phyloP scores from a whole-genome alignment of 2,113 vertebrate genomes.

The Gallinago undulata region DNA sequence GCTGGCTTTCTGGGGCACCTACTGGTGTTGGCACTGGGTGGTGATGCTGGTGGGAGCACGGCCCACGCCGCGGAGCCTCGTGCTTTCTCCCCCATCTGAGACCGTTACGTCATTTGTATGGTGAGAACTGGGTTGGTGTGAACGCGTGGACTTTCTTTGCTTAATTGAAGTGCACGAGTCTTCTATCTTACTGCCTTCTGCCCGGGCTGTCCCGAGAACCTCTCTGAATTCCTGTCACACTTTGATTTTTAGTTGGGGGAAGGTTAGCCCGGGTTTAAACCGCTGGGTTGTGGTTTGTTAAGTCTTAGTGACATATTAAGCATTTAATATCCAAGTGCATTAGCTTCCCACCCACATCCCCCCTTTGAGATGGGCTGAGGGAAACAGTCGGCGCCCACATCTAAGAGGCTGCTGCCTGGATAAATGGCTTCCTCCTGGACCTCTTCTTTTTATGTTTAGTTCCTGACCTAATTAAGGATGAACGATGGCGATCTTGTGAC shows the following conservation, averaged over 20 bases:
- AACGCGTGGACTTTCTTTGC: not conserved
- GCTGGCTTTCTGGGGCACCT: not conserved
- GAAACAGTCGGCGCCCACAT: not conserved
- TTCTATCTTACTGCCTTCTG: fast-evolving
- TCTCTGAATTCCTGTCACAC: not conserved
- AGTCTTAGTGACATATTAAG: not conserved
- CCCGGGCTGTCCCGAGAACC: not conserved
- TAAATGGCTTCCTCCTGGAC: not conserved
- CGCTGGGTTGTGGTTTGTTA: not conserved
- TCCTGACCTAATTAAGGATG: not conserved
- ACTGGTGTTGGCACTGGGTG: fast-evolving
- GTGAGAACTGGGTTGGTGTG: not conserved
- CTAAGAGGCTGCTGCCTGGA: not conserved
- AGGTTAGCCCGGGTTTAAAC: not conserved
- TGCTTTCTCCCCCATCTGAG: not conserved
- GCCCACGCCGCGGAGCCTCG: fast-evolving
- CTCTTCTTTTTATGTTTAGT: not conserved
- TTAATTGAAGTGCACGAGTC: fast-evolving
- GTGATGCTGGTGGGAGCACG: not conserved
- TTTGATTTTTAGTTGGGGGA: not conserved
- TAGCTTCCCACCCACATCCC: slow-evolving; percentile 43
- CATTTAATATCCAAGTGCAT: slow-evolving; percentile 16
- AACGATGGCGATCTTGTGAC: not conserved
- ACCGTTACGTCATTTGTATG: fast-evolving
- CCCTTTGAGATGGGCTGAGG: not conserved